Percentiles rank a stretch among this genome's conserved stretches.
These are phyloP conservation scores for Lutjanus argentimaculatus DNA, from an alignment of 2,797 vertebrate species.

Conservation along the genomic window DNA sequence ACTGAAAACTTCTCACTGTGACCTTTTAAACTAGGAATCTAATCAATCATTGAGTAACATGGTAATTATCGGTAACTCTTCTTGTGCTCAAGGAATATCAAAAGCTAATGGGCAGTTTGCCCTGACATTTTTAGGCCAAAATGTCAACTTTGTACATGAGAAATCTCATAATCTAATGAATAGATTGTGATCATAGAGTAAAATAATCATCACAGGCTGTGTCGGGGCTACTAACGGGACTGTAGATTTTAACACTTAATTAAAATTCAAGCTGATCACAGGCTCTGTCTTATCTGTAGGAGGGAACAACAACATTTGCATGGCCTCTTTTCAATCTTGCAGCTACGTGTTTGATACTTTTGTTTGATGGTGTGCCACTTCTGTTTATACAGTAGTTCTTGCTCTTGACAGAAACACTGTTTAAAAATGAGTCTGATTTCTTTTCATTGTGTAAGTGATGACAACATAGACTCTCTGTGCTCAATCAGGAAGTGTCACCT, in stretches of 20 bases:
- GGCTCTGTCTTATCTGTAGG: background rate
- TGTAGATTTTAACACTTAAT: background rate
- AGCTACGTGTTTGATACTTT: conserved; percentile 1
- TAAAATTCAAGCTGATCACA: conserved; percentile 6
- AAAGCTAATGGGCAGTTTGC: background rate
- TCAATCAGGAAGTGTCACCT: background rate
- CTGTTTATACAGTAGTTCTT: conserved; percentile 11
- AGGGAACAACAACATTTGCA: background rate
- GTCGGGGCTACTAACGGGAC: too few species aligned
- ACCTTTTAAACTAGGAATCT: conserved; percentile 14
- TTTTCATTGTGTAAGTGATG: conserved; percentile 4
- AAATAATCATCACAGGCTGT: background rate
- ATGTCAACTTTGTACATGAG: background rate
- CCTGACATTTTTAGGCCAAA: conserved; percentile 1
- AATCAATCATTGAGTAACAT: background rate
- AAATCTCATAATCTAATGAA: conserved; percentile 1
- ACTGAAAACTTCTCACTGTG: background rate
- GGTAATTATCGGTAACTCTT: background rate
- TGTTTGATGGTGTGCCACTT: conserved; percentile 4
- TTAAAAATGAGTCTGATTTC: conserved; percentile 18
- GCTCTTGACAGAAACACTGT: conserved; percentile 16
- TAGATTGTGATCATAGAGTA: background rate
- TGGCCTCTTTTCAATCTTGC: background rate
- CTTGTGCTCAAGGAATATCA: background rate
- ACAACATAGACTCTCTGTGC: conserved; percentile 8